Evolutionary conservation across 2,888 invertebrate species (phyloP).

Genomic region (Lampropteryx suffumata): DNA sequence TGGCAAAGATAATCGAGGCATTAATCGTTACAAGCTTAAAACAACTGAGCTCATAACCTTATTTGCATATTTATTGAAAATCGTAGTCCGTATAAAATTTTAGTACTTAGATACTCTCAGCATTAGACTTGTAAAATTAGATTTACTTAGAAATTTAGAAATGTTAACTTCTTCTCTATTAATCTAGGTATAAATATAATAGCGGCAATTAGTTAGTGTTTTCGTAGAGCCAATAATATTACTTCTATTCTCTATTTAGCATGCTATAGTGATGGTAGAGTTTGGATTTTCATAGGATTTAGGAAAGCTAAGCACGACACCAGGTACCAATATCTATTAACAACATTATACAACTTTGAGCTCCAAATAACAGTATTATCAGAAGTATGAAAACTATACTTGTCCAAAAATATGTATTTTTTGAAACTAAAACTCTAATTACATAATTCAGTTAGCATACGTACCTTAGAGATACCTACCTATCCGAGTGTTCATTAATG

Average conservation of each 20-base stretch:
- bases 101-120: slow-evolving; percentile 46
- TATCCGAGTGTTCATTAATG: not conserved
- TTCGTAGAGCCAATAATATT: slow-evolving; percentile 47
- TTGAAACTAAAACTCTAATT: too few species aligned
- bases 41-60: slow-evolving; percentile 56
- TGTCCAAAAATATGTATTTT: too few species aligned
- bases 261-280: slow-evolving; percentile 60
- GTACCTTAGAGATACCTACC: not conserved
- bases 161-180: slow-evolving; percentile 52
- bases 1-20: slow-evolving; percentile 50
- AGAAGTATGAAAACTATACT: too few species aligned
- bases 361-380: too few species aligned
- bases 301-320: slow-evolving; percentile 60
- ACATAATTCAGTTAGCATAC: too few species aligned
- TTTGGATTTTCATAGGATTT: slow-evolving; percentile 66
- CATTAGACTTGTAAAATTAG: slow-evolving; percentile 51
- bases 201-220: slow-evolving; percentile 48
- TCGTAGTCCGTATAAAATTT: slow-evolving; percentile 56
- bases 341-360: too few species aligned
- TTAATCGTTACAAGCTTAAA: slow-evolving; percentile 51
- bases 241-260: slow-evolving; percentile 56
- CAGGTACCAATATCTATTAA: too few species aligned
- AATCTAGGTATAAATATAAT: slow-evolving; percentile 46
- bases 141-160: slow-evolving; percentile 44
- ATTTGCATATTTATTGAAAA: slow-evolving; percentile 67